phyloP scores from a whole-genome alignment of 2,113 vertebrate species.

The Percopsis transmontana region DNA sequence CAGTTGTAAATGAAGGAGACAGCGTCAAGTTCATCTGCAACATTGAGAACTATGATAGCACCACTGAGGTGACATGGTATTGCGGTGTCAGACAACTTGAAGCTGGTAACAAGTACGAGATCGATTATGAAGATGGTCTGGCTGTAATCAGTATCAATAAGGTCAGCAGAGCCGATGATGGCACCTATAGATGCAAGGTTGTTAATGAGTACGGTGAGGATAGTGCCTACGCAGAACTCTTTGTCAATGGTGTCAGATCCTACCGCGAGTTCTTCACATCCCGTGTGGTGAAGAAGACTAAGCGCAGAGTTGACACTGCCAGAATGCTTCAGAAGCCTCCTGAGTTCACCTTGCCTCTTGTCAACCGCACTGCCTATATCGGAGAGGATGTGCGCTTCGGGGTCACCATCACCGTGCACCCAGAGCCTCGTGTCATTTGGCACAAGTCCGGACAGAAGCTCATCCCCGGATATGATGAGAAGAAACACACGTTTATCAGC shows the following conservation, averaged over 20 bases:
- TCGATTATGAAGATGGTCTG: constrained; percentile 92
- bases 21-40: constrained; percentile 87
- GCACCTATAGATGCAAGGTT: constrained; percentile 95
- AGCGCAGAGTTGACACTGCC: constrained; percentile 90
- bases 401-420: constrained; percentile 97
- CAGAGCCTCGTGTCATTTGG: constrained; percentile 95
- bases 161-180: constrained; percentile 89
- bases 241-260: constrained; percentile 88
- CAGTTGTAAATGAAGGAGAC: constrained; percentile 84
- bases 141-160: constrained; percentile 90
- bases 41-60: constrained; percentile 95
- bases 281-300: constrained; percentile 89
- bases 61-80: constrained; percentile 96
- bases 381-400: constrained; percentile 91
- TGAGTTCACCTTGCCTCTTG: constrained; percentile 95
- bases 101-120: constrained; percentile 88
- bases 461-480: constrained; percentile 89
- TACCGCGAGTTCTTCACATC: constrained; percentile 87
- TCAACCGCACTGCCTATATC: constrained; percentile 88
- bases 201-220: constrained; percentile 97
- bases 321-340: constrained; percentile 93
- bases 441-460: constrained; percentile 97
- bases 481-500: constrained; percentile 90
- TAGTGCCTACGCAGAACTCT: constrained; percentile 92
- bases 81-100: constrained; percentile 95